Base-by-base conservation (phyloP, 1,140 invertebrate genomes). In the Magallana angulata region DNA sequence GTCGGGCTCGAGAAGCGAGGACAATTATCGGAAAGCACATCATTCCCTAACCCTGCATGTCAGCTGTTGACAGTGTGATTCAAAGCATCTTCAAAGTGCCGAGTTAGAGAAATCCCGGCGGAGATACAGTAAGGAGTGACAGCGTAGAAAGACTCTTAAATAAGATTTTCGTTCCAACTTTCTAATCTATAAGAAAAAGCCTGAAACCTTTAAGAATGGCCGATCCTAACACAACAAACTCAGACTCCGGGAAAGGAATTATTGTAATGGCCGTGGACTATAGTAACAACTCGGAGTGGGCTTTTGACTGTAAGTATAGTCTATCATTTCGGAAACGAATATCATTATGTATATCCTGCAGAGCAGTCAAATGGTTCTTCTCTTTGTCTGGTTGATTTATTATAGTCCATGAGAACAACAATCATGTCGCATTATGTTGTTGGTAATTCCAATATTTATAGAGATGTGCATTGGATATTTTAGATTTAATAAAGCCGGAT, bases 211-310 rank as follows among this genome's bases (percentile, higher is more conserved):
- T 12, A 11, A 76, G 11, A 30, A 76, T 76, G 68, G 68, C 68
- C 30, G 68, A 76, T 8, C 36, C 68, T 48, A 48, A 48, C 24
- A 1, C 36, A 2, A 76, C 68, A 76, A 76, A 76, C 24, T 76
- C 68, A 12, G 68, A 30, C 9, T 76, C 68, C 2, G 68, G 36
- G 18, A 76, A 76, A 2, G 68, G 68, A 24, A 76, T 76, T 36
- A 82, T 87, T 36, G 86, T 87, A 2, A 87, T 87, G 82, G 86
- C 86, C 5, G 86, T 87, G 24, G 86, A 87, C 59, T 82, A 83
- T 58, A 87, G 86, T 48, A 62, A 84, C 1, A 83, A 87, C 71
- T 87, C 86, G 16, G 56, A 82, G 80, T 83, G 82, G 81, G 86
- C 86, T n/a, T 87, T 87, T 76, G 62, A 81, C 18, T 83, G 86